A percentile compares a stretch with the other conserved stretches of the same genome.
Conservation (phyloP, 1,140 invertebrate genomes). For the Drosophila nebulosa region DNA sequence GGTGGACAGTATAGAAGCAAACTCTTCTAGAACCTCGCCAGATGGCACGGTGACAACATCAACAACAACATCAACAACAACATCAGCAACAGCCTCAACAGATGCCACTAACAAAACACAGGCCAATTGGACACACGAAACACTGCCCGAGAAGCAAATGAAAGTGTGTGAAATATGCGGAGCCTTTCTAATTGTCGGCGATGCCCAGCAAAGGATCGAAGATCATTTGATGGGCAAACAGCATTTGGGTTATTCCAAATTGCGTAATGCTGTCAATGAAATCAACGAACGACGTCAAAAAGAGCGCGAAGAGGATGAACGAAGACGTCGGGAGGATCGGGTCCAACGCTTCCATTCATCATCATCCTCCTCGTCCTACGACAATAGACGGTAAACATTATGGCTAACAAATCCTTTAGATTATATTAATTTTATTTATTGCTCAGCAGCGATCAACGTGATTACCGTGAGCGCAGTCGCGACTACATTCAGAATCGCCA, state of each 20-base stretch:
- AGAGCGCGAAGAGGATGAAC: constrained; percentile 86
- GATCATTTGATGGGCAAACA: constrained; percentile 99
- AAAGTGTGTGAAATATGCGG: constrained; percentile 99
- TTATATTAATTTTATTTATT: neutral
- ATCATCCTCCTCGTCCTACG: constrained; percentile 63
- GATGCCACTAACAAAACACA: constrained; percentile 81
- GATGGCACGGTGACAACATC: neutral
- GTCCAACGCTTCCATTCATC: constrained; percentile 77
- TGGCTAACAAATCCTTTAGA: no score
- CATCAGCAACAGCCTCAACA: neutral
- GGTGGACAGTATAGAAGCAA: neutral
- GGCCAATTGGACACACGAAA: constrained; percentile 53
- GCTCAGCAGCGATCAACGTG: constrained; percentile 59
- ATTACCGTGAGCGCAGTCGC: constrained; percentile 66
- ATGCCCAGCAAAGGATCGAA: constrained; percentile 98
- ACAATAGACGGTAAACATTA: constrained; percentile 77
- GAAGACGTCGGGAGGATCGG: constrained; percentile 85
- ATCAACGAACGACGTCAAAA: constrained; percentile 85
- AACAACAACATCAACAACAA: neutral
- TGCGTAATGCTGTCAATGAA: constrained; percentile 85
- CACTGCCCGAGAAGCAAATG: constrained; percentile 97
- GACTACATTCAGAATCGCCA: constrained; percentile 65
- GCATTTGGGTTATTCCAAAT: constrained; percentile 91
- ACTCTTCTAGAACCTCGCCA: neutral
- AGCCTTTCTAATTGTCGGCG: constrained; percentile 98